Base-by-base conservation (phyloP, 2,888 invertebrate species). In the Alcis repandata region DNA sequence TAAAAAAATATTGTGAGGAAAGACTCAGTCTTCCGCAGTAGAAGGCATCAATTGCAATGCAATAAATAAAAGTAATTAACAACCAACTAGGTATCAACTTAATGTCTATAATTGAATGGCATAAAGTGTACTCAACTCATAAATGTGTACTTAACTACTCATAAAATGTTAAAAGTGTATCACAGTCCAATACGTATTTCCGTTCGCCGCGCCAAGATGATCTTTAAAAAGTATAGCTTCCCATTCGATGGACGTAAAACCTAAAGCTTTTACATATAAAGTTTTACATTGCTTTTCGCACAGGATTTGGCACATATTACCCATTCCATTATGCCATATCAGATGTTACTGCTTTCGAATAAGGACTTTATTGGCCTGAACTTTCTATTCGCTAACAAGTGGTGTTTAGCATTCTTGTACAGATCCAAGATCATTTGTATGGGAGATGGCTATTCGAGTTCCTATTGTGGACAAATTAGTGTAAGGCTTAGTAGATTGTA, bases 341-440 rank as follows among this genome's bases (percentile, higher is more conserved):
- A 36, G 45, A 40, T 54, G 32, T 60, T 68, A 54, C n/a, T 66
- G 63, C 62, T 72, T 72, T 69, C 66, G 43, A 68, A 69, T 69
- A 70, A 72, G 60, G 67, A 66, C 72, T 66, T 69, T 60, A 66
- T 68, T 64, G 58, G 68, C 22, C 10, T 62, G 49, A 53, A 58
- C 65, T 67, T 64, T 68, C 67, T 63, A 54, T 61, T 64, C 45
- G 49, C 65, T 38, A 27, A 41, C 52, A 57, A 22, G 40, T 36
- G 36, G 38, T 45, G 60, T 57, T 70, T 70, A 40, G 66, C 48
- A 72, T 73, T 70, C 68, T 52, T 53, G 49, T 48, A 59, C 59
- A 48, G 64, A 69, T 63, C 49, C 36, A 15, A 63, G 57, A 71
- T 69, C 69, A 69, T 73, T 73, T 67, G 72, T 69, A 73, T 72